Conservation (phyloP, 2,113 vertebrate genomes). For the Orthonyx spaldingii region DNA sequence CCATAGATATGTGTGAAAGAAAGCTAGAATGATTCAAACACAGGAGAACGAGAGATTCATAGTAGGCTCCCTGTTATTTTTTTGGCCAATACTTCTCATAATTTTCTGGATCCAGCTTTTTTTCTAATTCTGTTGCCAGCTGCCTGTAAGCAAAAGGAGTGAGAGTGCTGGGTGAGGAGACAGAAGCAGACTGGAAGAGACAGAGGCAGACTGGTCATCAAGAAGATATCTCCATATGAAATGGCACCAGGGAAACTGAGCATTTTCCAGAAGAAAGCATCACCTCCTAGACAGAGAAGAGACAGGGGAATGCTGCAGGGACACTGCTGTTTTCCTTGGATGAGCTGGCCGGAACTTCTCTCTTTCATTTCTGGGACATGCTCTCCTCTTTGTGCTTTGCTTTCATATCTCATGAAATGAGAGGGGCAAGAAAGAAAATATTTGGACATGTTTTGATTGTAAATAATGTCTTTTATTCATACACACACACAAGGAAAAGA, state of each 20-base stretch:
- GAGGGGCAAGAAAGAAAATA: neutral
- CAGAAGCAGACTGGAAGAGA: neutral
- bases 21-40: neutral
- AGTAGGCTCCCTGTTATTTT: neutral
- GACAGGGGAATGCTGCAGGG: neutral
- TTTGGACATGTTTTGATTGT: neutral
- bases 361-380: neutral
- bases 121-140: neutral
- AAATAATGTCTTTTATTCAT: neutral
- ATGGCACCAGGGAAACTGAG: neutral
- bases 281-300: neutral
- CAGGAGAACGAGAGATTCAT: neutral
- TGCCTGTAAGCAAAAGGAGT: neutral
- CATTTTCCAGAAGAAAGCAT: neutral
- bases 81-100: neutral
- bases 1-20: neutral
- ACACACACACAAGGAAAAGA: neutral
- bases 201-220: neutral
- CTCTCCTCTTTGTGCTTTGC: neutral
- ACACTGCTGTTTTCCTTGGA: neutral
- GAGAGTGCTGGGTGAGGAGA: neutral
- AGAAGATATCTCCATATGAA: neutral
- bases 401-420: neutral
- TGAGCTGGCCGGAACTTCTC: neutral
- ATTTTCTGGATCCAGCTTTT: neutral